Conservation (phyloP, 92 coral and sea anemone species). For the Actinernus sp. region DNA sequence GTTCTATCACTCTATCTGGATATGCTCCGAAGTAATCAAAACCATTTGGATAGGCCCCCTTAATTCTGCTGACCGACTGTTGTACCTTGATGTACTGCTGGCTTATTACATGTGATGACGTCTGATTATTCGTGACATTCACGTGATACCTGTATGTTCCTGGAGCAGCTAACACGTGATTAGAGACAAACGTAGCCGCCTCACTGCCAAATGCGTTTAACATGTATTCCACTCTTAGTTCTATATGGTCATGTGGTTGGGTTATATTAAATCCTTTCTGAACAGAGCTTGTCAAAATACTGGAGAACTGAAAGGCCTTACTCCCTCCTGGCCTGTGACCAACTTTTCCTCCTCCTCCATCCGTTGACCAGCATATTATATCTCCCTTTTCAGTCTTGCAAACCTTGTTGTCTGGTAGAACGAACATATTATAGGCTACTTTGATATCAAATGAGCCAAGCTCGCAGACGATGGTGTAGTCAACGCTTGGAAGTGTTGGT, state of each 20-base stretch:
- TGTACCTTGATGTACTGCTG: conserved; percentile 35
- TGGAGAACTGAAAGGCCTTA: conserved; percentile 33
- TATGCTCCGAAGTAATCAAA: conserved; percentile 56
- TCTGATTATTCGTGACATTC: conserved; percentile 27
- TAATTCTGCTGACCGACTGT: conserved; percentile 34
- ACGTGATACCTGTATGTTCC: conserved; percentile 58
- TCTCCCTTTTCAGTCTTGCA: conserved; percentile 74
- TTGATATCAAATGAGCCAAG: conserved; percentile 41
- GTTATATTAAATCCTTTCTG: conserved; percentile 36
- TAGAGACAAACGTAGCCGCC: conserved; percentile 43
- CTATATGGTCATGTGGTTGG: conserved; percentile 14
- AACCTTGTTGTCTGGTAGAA: conserved; percentile 49
- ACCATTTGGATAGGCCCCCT: conserved; percentile 46
- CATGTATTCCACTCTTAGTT: conserved; percentile 36
- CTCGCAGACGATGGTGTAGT: conserved; percentile 35
- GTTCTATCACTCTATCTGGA: conserved; percentile 20
- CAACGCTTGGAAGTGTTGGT: conserved; percentile 18
- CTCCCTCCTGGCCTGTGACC: conserved; percentile 43
- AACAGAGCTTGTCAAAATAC: conserved; percentile 6
- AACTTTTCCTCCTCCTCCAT: conserved; percentile 62
- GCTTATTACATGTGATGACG: conserved; percentile 5
- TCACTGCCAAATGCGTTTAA: conserved; percentile 67
- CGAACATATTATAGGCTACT: conserved; percentile 70
- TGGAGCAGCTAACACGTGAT: conserved; percentile 21
- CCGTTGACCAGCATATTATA: conserved; percentile 76